Percentiles rank a stretch among this genome's conserved stretches.
phyloP scores from a whole-genome alignment of 2,113 vertebrate genomes.

The Rhegmatorhina hoffmannsi region DNA sequence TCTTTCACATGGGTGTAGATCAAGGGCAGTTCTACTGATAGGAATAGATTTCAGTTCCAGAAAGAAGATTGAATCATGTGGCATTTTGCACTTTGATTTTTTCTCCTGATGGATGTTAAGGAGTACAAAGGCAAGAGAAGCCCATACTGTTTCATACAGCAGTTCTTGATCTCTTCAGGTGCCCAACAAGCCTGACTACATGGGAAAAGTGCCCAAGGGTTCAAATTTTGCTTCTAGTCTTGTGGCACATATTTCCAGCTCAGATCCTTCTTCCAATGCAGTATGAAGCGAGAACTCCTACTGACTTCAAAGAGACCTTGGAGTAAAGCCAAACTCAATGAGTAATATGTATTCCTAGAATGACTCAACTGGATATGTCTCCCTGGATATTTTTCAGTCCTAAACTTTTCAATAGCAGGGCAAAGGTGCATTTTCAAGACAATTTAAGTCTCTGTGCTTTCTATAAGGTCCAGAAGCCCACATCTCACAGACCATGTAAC shows the following conservation, averaged over 20 bases:
- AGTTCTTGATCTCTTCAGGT: slow-evolving; percentile 2
- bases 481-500: not conserved
- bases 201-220: not conserved
- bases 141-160: not conserved
- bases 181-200: not conserved
- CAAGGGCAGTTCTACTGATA: not conserved
- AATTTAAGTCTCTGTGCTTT: not conserved
- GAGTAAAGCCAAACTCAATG: not conserved
- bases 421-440: not conserved
- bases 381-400: not conserved
- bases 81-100: slow-evolving; percentile 6
- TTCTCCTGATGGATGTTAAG: not conserved
- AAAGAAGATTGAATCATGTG: not conserved
- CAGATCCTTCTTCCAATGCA: not conserved
- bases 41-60: not conserved
- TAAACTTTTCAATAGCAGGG: not conserved
- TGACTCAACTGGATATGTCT: not conserved
- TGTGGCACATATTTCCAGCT: not conserved
- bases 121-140: slow-evolving; percentile 29
- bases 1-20: not conserved
- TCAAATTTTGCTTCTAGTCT: not conserved
- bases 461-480: not conserved
- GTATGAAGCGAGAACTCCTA: not conserved
- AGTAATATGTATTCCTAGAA: not conserved
- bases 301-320: not conserved